A percentile compares a stretch with the other conserved stretches of the same genome.
These are phyloP conservation scores for Chloropsis hardwickii DNA, from an alignment of 2,113 vertebrate genomes.

Conservation along the genomic window DNA sequence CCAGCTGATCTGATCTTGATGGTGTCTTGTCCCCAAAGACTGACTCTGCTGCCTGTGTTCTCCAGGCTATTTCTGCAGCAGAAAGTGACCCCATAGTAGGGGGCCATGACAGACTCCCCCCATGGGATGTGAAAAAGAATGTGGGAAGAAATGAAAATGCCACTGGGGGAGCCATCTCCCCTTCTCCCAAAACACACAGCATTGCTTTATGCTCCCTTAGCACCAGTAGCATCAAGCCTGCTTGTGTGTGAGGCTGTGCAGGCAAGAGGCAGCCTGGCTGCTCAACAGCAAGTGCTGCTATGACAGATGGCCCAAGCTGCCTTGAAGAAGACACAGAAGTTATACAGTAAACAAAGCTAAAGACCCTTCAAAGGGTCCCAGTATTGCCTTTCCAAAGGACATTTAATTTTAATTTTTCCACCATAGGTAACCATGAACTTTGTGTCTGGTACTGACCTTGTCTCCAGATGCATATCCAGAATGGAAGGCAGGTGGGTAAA, in stretches of 20 bases:
- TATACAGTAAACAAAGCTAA: background rate
- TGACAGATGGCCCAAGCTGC: background rate
- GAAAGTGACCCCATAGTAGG: background rate
- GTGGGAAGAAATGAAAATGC: background rate
- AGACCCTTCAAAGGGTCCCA: background rate
- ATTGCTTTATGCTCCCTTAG: background rate
- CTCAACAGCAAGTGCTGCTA: background rate
- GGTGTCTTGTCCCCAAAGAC: background rate
- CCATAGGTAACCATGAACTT: accelerated
- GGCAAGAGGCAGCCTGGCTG: background rate
- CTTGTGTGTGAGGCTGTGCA: background rate
- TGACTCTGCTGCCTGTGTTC: background rate
- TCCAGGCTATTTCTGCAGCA: background rate
- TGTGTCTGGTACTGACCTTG: background rate
- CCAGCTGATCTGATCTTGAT: background rate
- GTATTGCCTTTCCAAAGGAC: background rate
- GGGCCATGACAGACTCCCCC: background rate
- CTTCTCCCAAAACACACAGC: background rate
- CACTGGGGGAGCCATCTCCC: background rate
- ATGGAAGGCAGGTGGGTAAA: background rate
- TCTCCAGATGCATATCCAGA: background rate
- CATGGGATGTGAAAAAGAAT: accelerated
- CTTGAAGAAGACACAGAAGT: background rate
- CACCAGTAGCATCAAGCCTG: background rate
- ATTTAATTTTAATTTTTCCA: background rate